Conservation (phyloP, 2,888 invertebrate genomes). For the Parochlus steinenii region DNA sequence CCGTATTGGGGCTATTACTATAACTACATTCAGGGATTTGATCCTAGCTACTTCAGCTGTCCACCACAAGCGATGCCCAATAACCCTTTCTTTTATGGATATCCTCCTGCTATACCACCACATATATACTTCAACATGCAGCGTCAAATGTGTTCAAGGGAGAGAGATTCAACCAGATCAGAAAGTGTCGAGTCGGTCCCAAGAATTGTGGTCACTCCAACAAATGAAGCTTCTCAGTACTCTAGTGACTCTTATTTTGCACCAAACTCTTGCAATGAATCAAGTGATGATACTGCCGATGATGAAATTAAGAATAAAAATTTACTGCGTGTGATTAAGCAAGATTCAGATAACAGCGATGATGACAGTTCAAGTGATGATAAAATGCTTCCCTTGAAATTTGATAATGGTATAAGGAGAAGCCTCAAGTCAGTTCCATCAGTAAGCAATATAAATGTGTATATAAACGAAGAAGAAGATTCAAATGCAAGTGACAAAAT, state of each 20-base stretch:
- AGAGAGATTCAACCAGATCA: too few species aligned
- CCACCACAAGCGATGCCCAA: conserved; percentile 3
- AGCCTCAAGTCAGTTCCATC: conserved; percentile 10
- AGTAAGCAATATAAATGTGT: conserved; percentile 8
- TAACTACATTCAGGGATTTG: conserved; percentile 16
- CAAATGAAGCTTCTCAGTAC: too few species aligned
- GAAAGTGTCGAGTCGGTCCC: too few species aligned
- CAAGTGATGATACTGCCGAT: too few species aligned
- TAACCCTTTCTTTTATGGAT: conserved; percentile 13
- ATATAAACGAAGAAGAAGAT: conserved; percentile 1
- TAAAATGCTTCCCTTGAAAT: background rate
- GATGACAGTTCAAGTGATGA: too few species aligned
- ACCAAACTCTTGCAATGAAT: background rate
- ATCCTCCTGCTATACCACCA: conserved; percentile 17
- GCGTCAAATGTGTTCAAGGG: too few species aligned
- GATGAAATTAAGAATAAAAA: background rate
- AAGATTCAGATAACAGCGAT: too few species aligned
- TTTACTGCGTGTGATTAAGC: background rate
- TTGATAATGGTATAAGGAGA: background rate
- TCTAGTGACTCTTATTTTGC: too few species aligned
- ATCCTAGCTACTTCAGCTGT: conserved; percentile 13
- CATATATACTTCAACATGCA: conserved; percentile 12
- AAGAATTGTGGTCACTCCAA: conserved; percentile 27
- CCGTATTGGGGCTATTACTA: conserved; percentile 19
- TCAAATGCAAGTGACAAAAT: background rate